Evolutionary conservation across 2,888 invertebrate species (phyloP), one percentile per base, ranked within the genome.

Genomic region (Parelbella ahira): DNA sequence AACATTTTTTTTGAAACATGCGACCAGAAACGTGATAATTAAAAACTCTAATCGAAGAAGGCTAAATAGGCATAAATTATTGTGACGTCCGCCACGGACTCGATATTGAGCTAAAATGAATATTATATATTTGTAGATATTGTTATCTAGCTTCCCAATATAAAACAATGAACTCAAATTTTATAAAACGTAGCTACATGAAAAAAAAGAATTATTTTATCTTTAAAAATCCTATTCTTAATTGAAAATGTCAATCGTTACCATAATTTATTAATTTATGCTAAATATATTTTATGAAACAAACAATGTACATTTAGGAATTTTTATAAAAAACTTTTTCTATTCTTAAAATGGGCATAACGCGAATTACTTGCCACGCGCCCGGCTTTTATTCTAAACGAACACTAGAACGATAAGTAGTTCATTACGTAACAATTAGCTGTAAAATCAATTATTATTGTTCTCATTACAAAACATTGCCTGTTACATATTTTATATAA

Each of bases 11-110:
- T 34, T 5, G 15, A 34, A 42, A 42, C 33, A 42, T 42, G 41
- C 41, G 41, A 42, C 41, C 41, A 42, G 41, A 42, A 34, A 42
- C 41, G 41, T 42, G 41, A 42, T 42, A 42, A 32, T 39, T 42
- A 42, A 42, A 34, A 42, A 34, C 27, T 27, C 41, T 42, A 34
- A 21, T 34, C 21, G 41, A 42, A 42, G 18, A 42, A 42, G 41
- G 41, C 41, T 42, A 34, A 42, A 42, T 42, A 42, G 41, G 33
- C 41, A 28, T 42, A 42, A 42, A 42, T 34, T 42, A 42, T 42
- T 41, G 41, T 18, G 10, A 30, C 4, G 39, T 41, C 32, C 39
- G 39, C 7, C 23, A 23, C 39, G 39, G 39, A 24, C 32, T 20
- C 25, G 6, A 33, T 33, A 32, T 41, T 41, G 41, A 41, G 7